Evolutionary conservation across 2,888 invertebrate genomes (phyloP), one percentile per base, ranked within the genome.

Genomic region (Steinernema scapterisci): DNA sequence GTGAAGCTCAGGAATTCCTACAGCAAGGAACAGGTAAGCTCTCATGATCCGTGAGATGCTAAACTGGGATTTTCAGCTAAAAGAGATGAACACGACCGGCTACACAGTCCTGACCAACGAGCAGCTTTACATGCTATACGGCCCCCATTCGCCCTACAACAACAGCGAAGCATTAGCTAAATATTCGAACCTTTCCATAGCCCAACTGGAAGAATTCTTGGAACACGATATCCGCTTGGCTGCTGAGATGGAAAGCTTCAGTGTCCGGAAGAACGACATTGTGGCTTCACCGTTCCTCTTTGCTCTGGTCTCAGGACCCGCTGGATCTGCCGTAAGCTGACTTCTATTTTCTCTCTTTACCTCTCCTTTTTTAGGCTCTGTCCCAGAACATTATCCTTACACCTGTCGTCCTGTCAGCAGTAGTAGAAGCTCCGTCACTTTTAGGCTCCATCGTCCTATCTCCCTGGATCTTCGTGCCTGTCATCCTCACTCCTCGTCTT

Each of bases 391-490:
- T 81, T 31, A 76, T 79, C 19, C 75, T 81, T 0, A 71, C 48
- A 6, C 78, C 76, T 0, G 16, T 78, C 1, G 16, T 76, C 6
- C 72, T 78, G 21, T 54, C 70, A 7, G 48, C 75, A 0, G 11
- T 79, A 11, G 63, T 81, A 44, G 38, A 48, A 2, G 79, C 73
- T 45, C 76, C 78, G 1, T 63, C 31, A 1, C 27, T 63, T 27
- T 11, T 63, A 27, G 63, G 63, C 6, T 27, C 16, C 5, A 7
- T 63, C 5, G 63, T 63, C 31, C 63, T 63, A 2, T 81, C 81
- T 0, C 83, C 83, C 1, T 81, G 82, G 80, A 31, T 79, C 0
- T 80, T 83, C 63, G 80, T 83, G 0, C 80, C 82, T 1, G 77
- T 83, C 19, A 78, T 83, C 31, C 72, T 82, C 13, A 72, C 78